A percentile compares a stretch with the other conserved stretches of the same genome.
phyloP scores from a whole-genome alignment of 2,113 vertebrate genomes.

The Mesembrinibis cayennensis region DNA sequence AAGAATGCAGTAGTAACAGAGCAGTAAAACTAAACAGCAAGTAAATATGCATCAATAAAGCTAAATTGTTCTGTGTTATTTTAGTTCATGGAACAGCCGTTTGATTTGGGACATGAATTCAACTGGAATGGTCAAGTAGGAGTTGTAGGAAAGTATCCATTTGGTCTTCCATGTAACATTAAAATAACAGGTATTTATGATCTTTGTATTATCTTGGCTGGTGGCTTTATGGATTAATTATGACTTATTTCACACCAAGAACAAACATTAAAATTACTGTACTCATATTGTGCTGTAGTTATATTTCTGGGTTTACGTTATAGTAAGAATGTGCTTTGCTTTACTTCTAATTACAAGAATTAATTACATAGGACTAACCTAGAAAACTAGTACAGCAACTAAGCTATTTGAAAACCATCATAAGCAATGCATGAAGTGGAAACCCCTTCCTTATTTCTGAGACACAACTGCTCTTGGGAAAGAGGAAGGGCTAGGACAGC shows the following conservation, averaged over 20 bases:
- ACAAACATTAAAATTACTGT: background rate
- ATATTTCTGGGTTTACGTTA: background rate
- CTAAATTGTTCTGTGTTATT: conserved; percentile 54
- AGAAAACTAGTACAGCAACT: background rate
- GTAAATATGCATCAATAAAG: background rate
- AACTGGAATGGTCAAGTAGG: conserved; percentile 81
- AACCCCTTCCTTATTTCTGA: background rate
- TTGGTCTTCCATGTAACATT: conserved; percentile 94
- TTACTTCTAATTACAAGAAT: background rate
- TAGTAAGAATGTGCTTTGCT: background rate
- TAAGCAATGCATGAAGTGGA: background rate
- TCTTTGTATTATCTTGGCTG: background rate
- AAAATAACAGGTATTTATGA: conserved; percentile 86
- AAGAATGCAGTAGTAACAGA: background rate
- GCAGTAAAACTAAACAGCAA: background rate
- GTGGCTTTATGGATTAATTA: background rate
- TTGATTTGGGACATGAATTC: conserved; percentile 84
- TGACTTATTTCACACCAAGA: background rate
- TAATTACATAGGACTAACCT: background rate
- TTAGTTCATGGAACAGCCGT: conserved; percentile 85
- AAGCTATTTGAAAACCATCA: background rate
- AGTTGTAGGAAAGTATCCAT: conserved; percentile 87
- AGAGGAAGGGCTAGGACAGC: background rate
- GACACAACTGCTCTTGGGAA: background rate
- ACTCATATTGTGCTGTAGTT: background rate